Percentiles rank a stretch among this genome's conserved stretches.
Evolutionary conservation across 2,797 vertebrate genomes (phyloP).

Genomic region (Psittacula echo): DNA sequence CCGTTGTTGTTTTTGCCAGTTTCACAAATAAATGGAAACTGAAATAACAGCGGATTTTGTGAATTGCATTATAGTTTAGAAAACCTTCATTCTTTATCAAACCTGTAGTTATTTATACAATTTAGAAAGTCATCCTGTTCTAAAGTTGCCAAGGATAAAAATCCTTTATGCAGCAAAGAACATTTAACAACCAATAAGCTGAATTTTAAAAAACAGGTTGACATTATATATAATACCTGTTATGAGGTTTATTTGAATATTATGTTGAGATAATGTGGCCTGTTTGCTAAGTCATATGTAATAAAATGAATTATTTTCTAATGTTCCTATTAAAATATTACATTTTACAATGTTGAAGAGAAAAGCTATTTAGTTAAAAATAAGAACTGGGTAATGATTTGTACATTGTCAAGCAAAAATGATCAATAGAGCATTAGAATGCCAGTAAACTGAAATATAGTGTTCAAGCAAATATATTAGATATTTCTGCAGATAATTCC

Average conservation of each 20-base stretch:
- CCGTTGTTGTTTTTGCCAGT: not conserved
- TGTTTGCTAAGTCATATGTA: not conserved
- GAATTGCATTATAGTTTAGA: not conserved
- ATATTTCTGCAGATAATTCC: not conserved
- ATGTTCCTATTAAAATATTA: not conserved
- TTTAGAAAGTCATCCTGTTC: not conserved
- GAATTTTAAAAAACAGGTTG: not conserved
- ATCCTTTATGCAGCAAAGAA: not conserved
- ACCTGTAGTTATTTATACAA: not conserved
- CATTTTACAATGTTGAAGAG: not conserved
- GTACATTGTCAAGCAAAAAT: not conserved
- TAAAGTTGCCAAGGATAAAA: conserved; percentile 17
- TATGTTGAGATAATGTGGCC: not conserved
- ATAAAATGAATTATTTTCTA: not conserved
- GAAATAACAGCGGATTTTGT: not conserved
- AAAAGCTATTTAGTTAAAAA: not conserved
- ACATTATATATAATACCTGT: not conserved
- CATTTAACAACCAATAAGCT: not conserved
- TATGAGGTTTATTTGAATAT: not conserved
- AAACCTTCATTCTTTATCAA: not conserved
- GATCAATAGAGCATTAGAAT: not conserved
- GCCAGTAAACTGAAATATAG: not conserved
- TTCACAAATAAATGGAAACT: not conserved
- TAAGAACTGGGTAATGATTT: not conserved
- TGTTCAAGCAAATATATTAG: not conserved